Conservation (phyloP, 2,797 vertebrate genomes). For the Gallinago solitaria region DNA sequence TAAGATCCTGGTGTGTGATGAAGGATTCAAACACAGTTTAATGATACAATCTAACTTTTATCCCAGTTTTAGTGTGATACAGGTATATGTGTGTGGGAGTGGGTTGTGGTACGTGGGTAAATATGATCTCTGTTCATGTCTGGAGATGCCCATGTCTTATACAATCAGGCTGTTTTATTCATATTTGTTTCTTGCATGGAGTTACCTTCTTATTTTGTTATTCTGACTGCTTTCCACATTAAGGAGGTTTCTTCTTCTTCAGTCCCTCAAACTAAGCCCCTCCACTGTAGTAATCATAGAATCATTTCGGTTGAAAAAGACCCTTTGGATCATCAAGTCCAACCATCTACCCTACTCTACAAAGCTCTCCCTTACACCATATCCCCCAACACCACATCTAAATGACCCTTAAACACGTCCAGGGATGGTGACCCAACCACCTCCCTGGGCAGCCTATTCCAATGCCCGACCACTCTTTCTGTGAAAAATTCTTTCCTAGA, state of each 20-base stretch:
- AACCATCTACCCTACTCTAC: too few species aligned
- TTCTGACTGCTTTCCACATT: not conserved
- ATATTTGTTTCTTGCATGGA: not conserved
- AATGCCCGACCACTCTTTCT: too few species aligned
- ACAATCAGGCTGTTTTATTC: not conserved
- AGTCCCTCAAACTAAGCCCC: not conserved
- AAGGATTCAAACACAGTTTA: not conserved
- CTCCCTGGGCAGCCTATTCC: too few species aligned
- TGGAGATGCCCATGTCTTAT: not conserved
- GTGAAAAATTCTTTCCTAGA: too few species aligned
- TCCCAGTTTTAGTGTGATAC: not conserved
- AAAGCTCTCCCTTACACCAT: too few species aligned
- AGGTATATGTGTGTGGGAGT: too few species aligned
- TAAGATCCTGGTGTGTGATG: not conserved
- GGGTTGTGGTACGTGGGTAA: too few species aligned
- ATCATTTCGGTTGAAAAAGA: too few species aligned
- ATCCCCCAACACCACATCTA: too few species aligned
- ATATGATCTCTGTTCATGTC: fast-evolving
- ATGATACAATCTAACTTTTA: not conserved
- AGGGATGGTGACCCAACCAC: too few species aligned
- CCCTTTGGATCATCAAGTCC: too few species aligned
- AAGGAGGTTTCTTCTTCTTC: not conserved
- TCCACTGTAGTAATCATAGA: not conserved
- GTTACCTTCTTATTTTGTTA: not conserved
- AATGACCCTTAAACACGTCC: too few species aligned